These are phyloP conservation scores for Drosophila emarginata DNA, from an alignment of 2,888 invertebrate genomes.

Conservation along the genomic window DNA sequence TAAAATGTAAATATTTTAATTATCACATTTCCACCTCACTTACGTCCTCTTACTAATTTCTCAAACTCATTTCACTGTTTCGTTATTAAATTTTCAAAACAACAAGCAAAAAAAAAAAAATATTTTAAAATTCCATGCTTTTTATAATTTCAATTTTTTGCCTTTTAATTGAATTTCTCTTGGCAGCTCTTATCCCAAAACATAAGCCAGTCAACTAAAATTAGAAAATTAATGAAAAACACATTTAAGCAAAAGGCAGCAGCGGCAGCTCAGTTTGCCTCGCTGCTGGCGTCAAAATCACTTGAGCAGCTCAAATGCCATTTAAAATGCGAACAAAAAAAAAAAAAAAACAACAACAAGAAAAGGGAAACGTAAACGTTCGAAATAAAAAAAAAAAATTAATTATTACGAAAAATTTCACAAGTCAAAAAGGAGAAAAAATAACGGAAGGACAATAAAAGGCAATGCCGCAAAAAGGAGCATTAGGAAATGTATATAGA, in stretches of 20 bases:
- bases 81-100: conserved; percentile 18
- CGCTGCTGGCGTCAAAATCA: conserved; percentile 57
- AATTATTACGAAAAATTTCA: conserved; percentile 72
- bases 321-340: conserved; percentile 25
- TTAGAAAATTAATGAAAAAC: conserved; percentile 65
- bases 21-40: conserved; percentile 1
- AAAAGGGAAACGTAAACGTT: conserved; percentile 33
- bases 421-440: conserved; percentile 50
- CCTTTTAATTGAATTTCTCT: conserved; percentile 68
- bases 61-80: neutral
- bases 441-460: conserved; percentile 69
- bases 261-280: conserved; percentile 13
- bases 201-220: conserved; percentile 64
- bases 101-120: neutral
- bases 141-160: conserved; percentile 33
- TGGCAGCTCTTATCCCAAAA: conserved; percentile 36
- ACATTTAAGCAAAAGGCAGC: conserved; percentile 43
- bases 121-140: conserved; percentile 15
- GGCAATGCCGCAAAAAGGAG: conserved; percentile 46
- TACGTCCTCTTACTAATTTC: neutral
- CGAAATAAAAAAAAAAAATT: conserved; percentile 50
- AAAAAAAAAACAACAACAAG: conserved; percentile 49
- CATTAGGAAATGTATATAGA: conserved; percentile 9
- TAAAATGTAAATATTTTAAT: neutral
- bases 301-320: conserved; percentile 54